phyloP scores from a whole-genome alignment of 2,797 vertebrate genomes.

The Hemitrygon akajei region DNA sequence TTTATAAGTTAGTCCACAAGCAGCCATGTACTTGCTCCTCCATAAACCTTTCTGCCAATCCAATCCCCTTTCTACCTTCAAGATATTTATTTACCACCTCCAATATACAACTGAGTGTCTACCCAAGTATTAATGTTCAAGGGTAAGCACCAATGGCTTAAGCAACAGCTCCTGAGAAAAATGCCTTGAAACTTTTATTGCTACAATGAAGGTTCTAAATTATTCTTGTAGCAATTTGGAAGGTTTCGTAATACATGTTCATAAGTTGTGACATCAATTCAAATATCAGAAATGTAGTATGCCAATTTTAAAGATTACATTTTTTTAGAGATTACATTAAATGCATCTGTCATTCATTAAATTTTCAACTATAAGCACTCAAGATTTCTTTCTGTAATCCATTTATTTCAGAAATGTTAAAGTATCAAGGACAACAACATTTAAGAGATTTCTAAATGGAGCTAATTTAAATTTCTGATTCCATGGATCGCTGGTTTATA shows the following conservation, averaged over 20 bases:
- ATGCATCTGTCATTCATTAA: neutral
- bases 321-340: neutral
- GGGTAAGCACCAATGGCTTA: too few species aligned
- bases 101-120: too few species aligned
- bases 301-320: neutral
- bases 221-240: neutral
- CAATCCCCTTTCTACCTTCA: too few species aligned
- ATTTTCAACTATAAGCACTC: neutral
- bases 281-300: neutral
- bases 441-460: neutral
- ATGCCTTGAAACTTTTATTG: too few species aligned
- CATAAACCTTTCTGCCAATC: too few species aligned
- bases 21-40: too few species aligned
- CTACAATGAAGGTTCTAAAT: too few species aligned
- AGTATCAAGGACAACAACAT: neutral
- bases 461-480: neutral
- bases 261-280: neutral
- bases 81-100: too few species aligned
- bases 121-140: too few species aligned
- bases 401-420: neutral
- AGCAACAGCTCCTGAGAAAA: too few species aligned
- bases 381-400: neutral
- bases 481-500: neutral
- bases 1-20: too few species aligned
- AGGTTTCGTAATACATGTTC: neutral